phyloP scores from a whole-genome alignment of 2,113 vertebrate genomes.

The Podarcis muralis region DNA sequence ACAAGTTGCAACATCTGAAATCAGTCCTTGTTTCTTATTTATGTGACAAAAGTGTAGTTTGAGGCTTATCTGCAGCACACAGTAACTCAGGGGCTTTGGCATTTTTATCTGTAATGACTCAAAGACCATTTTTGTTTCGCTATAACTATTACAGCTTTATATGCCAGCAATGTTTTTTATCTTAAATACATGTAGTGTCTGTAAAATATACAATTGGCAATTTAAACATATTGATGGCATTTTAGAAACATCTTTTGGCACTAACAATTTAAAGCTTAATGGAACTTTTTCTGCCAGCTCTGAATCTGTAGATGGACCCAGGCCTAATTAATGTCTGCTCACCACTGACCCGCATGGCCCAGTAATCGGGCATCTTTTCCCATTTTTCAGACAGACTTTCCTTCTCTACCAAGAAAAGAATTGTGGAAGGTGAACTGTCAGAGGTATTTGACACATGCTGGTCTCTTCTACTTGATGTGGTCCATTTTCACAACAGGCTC shows the following conservation, averaged over 20 bases:
- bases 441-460: not conserved
- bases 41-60: constrained; percentile 22
- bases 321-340: not conserved
- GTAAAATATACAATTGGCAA: constrained; percentile 31
- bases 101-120: constrained; percentile 17
- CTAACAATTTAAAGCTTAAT: constrained; percentile 24
- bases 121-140: constrained; percentile 39
- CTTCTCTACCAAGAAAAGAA: not conserved
- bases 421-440: not conserved
- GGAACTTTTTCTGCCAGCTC: constrained; percentile 25
- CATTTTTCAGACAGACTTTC: not conserved
- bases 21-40: constrained; percentile 8
- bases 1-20: constrained; percentile 3
- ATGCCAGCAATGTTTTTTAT: constrained; percentile 42
- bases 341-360: not conserved
- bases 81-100: constrained; percentile 37
- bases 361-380: not conserved
- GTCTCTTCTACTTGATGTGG: not conserved
- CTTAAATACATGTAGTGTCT: constrained; percentile 26
- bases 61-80: constrained; percentile 35
- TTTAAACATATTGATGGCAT: constrained; percentile 41
- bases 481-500: not conserved
- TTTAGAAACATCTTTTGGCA: constrained; percentile 53
- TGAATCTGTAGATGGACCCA: constrained; percentile 18
- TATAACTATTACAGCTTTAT: constrained; percentile 27